phyloP scores from a whole-genome alignment of 2,888 invertebrate species.

The Biston betularia region DNA sequence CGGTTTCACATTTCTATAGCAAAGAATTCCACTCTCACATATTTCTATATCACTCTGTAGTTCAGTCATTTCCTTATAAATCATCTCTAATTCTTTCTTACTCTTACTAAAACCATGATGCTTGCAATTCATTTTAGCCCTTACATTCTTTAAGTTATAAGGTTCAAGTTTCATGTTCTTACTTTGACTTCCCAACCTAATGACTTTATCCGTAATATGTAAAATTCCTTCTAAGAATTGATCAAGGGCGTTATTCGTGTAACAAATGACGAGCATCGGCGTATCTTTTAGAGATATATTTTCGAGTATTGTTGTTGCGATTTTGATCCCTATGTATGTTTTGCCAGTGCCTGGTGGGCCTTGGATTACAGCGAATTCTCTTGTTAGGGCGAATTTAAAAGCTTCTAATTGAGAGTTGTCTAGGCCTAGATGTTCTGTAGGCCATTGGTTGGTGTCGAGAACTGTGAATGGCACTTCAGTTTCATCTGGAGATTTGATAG shows the following conservation, averaged over 20 bases:
- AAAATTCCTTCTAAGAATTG: conserved; percentile 92
- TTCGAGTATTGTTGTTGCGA: conserved; percentile 88
- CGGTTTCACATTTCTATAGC: conserved; percentile 63
- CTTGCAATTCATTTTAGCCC: conserved; percentile 68
- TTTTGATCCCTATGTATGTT: conserved; percentile 92
- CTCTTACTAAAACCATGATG: conserved; percentile 70
- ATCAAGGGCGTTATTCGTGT: conserved; percentile 95
- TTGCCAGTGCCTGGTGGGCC: conserved; percentile 97
- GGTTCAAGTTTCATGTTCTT: conserved; percentile 84
- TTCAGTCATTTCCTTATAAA: conserved; percentile 69
- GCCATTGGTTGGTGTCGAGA: conserved; percentile 77
- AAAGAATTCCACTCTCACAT: conserved; percentile 70
- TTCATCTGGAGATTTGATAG: conserved; percentile 49
- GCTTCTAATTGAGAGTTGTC: conserved; percentile 90
- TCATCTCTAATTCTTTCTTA: conserved; percentile 65
- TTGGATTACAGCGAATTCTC: conserved; percentile 92
- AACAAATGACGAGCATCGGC: conserved; percentile 92
- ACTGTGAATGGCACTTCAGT: conserved; percentile 68
- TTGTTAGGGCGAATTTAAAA: conserved; percentile 88
- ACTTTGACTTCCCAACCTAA: conserved; percentile 90
- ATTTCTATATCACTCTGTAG: conserved; percentile 74
- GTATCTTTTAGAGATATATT: conserved; percentile 85
- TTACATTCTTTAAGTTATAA: conserved; percentile 79
- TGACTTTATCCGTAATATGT: conserved; percentile 84
- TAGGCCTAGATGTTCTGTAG: conserved; percentile 77